Base-by-base conservation (phyloP, 1,140 invertebrate species). In the Cherax destructor region DNA sequence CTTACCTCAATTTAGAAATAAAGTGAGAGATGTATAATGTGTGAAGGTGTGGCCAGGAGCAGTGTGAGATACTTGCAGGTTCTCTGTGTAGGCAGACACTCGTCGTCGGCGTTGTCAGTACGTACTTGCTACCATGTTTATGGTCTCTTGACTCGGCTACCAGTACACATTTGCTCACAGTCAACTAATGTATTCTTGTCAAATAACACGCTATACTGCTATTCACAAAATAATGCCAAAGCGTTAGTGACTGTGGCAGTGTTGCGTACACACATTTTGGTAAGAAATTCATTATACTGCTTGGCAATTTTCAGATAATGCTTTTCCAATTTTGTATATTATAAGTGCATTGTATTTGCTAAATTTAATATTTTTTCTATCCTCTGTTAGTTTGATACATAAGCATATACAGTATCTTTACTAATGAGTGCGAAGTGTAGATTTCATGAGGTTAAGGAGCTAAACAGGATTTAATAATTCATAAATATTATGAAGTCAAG, bases 1-100 rank as follows among this genome's bases (percentile, higher is more conserved):
- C 89, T 91, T 91, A 91, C 89, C 89, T 91, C 89, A 91, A 52
- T 91, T 91, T 91, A 91, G 89, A 91, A 83, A 91, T 91, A 85
- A 85, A 69, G 69, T 69, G 69, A 85, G 69, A 50, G 79, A 81
- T 81, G 79, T 56, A 89, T 83, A 76, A 91, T 69, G 76, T 91
- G 88, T 91, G 88, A 91, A 85, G 81, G 76, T 91, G 83, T 91
- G 89, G 89, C 83, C 83, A 79, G 74, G 74, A 85, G 83, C 65
- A 83, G 87, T 89, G 86, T 80, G 24, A 47, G 89, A 79, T 56
- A 65, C 59, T 59, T 49, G 80, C 65, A 69, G 74, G 83, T 76
- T 56, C 59, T 59, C n/a, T 61, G n/a, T 74, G 87, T 52, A 11
- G 79, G 79, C 65, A 76, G 59, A 61, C 21, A 65, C 79, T 76